Conservation (phyloP, 2,797 vertebrate genomes). For the Mormyrus proboscirostris region DNA sequence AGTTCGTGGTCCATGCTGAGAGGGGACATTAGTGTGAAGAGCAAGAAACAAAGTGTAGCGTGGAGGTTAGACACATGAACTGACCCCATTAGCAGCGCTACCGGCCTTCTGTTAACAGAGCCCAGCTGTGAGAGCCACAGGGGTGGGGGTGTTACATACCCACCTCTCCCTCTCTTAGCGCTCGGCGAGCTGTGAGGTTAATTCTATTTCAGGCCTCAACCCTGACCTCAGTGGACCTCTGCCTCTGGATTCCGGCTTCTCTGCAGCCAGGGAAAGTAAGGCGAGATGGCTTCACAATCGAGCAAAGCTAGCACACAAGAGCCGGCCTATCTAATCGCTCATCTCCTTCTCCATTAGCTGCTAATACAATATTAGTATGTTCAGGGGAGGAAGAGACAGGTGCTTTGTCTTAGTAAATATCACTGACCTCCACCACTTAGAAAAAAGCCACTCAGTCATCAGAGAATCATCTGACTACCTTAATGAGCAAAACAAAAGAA, state of each 20-base stretch:
- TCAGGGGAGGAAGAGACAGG: neutral
- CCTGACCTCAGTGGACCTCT: slow-evolving; percentile 15
- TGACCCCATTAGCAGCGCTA: neutral
- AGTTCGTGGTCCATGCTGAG: neutral
- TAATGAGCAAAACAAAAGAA: neutral
- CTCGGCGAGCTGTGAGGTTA: neutral
- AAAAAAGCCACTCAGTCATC: neutral
- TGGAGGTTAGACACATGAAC: neutral
- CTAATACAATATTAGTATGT: neutral
- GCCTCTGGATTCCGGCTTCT: neutral
- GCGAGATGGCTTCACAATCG: neutral
- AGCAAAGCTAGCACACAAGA: neutral
- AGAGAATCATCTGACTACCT: neutral
- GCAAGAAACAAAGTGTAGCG: neutral
- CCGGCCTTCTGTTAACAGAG: neutral
- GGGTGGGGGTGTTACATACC: neutral
- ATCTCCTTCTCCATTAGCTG: neutral
- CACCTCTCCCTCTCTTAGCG: neutral
- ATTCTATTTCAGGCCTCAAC: slow-evolving; percentile 16
- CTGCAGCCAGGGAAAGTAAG: neutral
- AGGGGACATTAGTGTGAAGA: neutral
- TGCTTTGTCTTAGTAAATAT: neutral
- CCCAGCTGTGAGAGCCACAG: neutral
- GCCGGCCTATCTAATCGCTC: neutral
- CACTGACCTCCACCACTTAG: neutral